Base-by-base conservation (phyloP, 1,140 invertebrate species). In the Polypedilum vanderplanki region DNA sequence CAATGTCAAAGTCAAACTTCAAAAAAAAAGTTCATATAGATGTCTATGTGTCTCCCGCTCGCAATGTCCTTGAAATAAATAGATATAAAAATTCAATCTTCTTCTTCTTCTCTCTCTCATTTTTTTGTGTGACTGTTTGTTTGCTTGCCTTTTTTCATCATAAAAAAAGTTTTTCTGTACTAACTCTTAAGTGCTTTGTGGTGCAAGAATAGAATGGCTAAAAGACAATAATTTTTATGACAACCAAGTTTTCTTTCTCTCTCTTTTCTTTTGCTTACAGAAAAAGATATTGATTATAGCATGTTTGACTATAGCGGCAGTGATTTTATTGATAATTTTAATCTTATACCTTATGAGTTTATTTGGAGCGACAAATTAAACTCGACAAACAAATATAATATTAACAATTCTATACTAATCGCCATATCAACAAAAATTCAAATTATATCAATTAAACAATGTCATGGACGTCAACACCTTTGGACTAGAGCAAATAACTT, bases 211-310 rank as follows among this genome's bases (percentile, higher is more conserved):
- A 33, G 24, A 33, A 33, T 33, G 24, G 5, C 24, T 33, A 3
- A 33, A 15, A 15, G 12, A 57, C 3, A n/a, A 57, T n/a, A 57
- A 12, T 57, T 57, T 57, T 57, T 57, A 12, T 57, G n/a, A 12
- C 7, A 57, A 12, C 12, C 46, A 74, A 67, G 75, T 78, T 76
- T 79, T 76, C 77, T 75, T 75, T 76, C 75, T 77, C 80, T 79
- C 78, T 80, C 83, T 84, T 87, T 82, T 85, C 88, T 89, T 90
- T 81, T 89, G 87, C 88, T 90, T 89, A 85, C 90, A 92, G 90
- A 92, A 92, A 92, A 91, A 91, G 88, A 90, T 91, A 86, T 86
- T 91, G 86, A 90, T 91, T 85, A 88, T 90, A 85, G 90, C 91
- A 88, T 91, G 90, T 88, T 86, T 91, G 83, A 85, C 87, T 85